Conservation (phyloP, 2,113 vertebrate genomes). For the Sinocyclocheilus grahami region DNA sequence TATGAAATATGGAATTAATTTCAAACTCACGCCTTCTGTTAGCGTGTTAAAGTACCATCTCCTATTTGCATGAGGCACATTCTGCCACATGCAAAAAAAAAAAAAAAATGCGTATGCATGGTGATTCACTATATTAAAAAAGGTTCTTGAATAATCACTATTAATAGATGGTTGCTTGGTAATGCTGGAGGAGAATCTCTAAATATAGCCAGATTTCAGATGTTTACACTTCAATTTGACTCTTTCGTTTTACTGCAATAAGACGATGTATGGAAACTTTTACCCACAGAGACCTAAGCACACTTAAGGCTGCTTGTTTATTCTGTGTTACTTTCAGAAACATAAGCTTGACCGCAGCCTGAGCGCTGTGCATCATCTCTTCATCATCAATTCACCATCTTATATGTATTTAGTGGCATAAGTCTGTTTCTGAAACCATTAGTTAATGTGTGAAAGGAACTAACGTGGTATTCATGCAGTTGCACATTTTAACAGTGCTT, state of each 20-base stretch:
- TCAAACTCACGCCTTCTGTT: background rate
- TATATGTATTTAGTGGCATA: background rate
- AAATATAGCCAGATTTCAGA: background rate
- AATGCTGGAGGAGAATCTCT: background rate
- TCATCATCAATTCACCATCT: background rate
- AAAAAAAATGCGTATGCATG: background rate
- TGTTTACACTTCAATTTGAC: background rate
- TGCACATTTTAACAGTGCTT: background rate
- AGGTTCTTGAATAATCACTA: background rate
- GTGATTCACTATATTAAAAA: no score
- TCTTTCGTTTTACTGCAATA: background rate
- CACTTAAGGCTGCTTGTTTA: background rate
- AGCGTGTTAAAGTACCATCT: background rate
- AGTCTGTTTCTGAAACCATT: background rate
- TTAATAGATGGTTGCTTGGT: background rate
- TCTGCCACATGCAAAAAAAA: background rate
- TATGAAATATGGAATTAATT: background rate
- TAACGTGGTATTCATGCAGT: background rate
- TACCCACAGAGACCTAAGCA: conserved; percentile 17
- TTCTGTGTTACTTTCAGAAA: conserved; percentile 27
- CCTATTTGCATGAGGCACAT: background rate
- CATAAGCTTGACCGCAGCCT: conserved; percentile 19
- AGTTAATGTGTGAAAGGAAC: background rate
- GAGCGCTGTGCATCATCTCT: background rate
- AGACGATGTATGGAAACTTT: conserved; percentile 34